phyloP scores from a whole-genome alignment of 2,113 vertebrate species.

The Toxotes chatareus region DNA sequence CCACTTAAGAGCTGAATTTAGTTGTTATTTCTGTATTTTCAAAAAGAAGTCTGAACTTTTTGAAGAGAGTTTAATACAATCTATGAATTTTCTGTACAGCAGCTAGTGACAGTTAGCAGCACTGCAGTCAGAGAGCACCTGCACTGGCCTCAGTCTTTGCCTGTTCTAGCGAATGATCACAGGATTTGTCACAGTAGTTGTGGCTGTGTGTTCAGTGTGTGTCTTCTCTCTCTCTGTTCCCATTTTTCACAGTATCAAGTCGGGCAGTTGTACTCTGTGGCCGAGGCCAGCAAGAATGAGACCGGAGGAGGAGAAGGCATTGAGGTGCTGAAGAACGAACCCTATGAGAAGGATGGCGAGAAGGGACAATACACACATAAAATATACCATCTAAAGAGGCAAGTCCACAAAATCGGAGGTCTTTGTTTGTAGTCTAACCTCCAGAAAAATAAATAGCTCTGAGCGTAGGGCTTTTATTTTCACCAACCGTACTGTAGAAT shows the following conservation, averaged over 20 bases:
- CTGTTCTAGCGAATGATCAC: slow-evolving; percentile 3
- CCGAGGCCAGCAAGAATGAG: slow-evolving; percentile 98
- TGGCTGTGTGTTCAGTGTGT: not conserved
- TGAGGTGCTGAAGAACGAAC: slow-evolving; percentile 95
- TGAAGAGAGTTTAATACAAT: too few species aligned
- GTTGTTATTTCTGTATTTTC: not conserved
- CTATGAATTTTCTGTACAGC: too few species aligned
- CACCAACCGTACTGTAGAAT: too few species aligned
- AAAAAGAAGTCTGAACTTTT: too few species aligned
- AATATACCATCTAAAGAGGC: slow-evolving; percentile 95
- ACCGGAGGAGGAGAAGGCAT: slow-evolving; percentile 98
- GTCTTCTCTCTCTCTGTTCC: slow-evolving; percentile 4
- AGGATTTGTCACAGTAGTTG: slow-evolving; percentile 2
- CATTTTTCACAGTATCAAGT: slow-evolving; percentile 90
- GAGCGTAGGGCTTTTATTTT: too few species aligned
- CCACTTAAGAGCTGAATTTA: too few species aligned
- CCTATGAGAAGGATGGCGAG: slow-evolving; percentile 96
- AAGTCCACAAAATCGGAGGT: not conserved
- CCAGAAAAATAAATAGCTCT: too few species aligned
- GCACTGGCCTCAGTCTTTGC: not conserved
- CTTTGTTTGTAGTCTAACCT: too few species aligned
- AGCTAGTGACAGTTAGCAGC: not conserved
- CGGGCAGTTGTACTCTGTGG: slow-evolving; percentile 96
- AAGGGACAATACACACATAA: slow-evolving; percentile 97
- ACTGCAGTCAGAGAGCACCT: not conserved